Base-by-base conservation (phyloP, 2,888 invertebrate genomes). In the Hybos culiciformis region DNA sequence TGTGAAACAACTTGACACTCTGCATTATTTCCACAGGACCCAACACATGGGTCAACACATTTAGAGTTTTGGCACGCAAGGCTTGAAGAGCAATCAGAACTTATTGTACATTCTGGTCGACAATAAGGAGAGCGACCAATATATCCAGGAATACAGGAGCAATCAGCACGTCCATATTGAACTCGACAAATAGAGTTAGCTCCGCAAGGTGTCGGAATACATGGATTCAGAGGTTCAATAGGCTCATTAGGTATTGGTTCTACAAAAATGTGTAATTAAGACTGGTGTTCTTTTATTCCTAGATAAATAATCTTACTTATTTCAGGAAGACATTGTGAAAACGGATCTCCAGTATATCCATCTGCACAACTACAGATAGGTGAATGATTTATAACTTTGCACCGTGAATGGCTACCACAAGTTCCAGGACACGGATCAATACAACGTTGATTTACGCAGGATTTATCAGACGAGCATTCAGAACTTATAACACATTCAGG, bases 401-500 rank as follows among this genome's bases (percentile, higher is more conserved):
- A 86, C 50, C 73, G 70, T 3, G 84, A 80, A 54, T 76, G 75
- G 15, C 75, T 66, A 21, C 83, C 84, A 60, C 84, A 84, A n/a
- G 80, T 74, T 42, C 81, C 82, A 18, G 70, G 69, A 54, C 83
- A 83, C 17, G 83, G 83, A 62, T 85, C 76, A 42, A 72, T 71
- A 62, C 85, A 85, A 60, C 77, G 77, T 60, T 80, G 79, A 65
- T 81, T 82, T 50, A 77, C 72, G 59, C 85, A 85, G 38, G 83
- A 81, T 61, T 70, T 74, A 57, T 79, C 75, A 38, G 72, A 71
- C 32, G 79, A 70, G 63, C 83, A 85, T 56, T 85, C 83, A 3
- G 81, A 76, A 60, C 80, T 82, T 42, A 81, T 75, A 21, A 78
- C 70, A 61, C 86, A 87, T 63, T 85, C 85, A 12, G 83, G 83